Evolutionary conservation across 2,797 vertebrate species (phyloP), one percentile per base, ranked within the genome.

Genomic region (Heteromormyrus szaboi): DNA sequence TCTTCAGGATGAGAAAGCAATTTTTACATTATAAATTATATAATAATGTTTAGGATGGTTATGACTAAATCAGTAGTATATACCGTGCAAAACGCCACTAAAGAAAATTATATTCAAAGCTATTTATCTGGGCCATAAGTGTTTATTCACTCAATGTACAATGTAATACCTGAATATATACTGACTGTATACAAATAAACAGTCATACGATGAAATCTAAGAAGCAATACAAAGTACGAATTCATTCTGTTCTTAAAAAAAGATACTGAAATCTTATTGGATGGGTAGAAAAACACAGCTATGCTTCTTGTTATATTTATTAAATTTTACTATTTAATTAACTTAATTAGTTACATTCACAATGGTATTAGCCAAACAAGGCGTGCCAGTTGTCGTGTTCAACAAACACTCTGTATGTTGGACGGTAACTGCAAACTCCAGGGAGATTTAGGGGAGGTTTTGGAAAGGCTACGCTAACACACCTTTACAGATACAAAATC

Each of bases 31-130:
- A 12, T 12, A 37, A 14, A 72, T 29, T 12, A 41, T 19, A 41
- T 17, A 89, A 90, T 93, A 92, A 29, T 90, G 90, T 88, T 59
- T 91, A 93, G 93, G 95, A 90, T 86, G 90, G n/a, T 93, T 95
- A 95, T 95, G 95, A 94, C 93, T 90, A 88, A 83, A 89, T 85
- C 86, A 89, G 65, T 68, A 68, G 65, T 68, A 29, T 68, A 68
- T 29, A 68, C 11, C 8, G 11, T 29, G 62, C 22, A 65, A 65
- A 65, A 65, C 0, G 2, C 9, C 25, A 33, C 22, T 25, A 33
- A 12, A 65, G 59, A 65, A 65, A 25, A 12, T 29, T 65, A 29
- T 29, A 29, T 29, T 29, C 90, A 90, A 91, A 93, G 65, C 8
- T 87, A 90, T 68, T 33, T 68, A 29, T 33, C 62, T 68, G 25